Evolutionary conservation across 2,113 vertebrate genomes (phyloP).

Genomic region (Merops nubicus): DNA sequence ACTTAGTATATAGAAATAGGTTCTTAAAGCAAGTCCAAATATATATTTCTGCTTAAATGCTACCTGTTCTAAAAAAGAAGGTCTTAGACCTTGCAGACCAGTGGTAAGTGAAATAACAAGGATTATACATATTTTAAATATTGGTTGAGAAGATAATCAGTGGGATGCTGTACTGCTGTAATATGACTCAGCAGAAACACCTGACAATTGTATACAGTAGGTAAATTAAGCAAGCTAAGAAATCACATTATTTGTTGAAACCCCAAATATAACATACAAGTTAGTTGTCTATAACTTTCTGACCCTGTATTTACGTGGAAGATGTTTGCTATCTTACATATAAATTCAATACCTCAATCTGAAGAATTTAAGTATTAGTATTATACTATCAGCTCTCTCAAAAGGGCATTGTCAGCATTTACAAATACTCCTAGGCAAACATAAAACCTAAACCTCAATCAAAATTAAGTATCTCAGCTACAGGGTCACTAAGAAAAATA

Average conservation of each 20-base stretch:
- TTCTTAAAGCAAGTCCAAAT: not conserved
- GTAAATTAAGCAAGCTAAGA: not conserved
- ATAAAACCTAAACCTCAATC: not conserved
- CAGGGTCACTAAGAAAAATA: not conserved
- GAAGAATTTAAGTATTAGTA: not conserved
- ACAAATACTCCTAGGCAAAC: not conserved
- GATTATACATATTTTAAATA: not conserved
- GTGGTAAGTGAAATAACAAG: not conserved
- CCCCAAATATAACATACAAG: not conserved
- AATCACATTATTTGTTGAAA: not conserved
- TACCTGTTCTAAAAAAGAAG: not conserved
- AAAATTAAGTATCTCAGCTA: not conserved
- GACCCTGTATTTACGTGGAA: not conserved
- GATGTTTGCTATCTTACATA: not conserved
- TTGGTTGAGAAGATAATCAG: not conserved
- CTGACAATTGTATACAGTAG: not conserved
- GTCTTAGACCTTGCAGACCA: not conserved
- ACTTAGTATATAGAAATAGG: not conserved
- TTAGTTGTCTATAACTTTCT: not conserved
- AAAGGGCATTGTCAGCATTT: not conserved
- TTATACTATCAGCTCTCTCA: not conserved
- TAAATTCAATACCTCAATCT: not conserved
- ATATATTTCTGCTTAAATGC: not conserved
- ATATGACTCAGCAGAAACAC: not conserved
- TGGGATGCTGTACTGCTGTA: not conserved